These are phyloP conservation scores for Hydropsyche tenuis DNA, from an alignment of 1,140 invertebrate genomes.

Conservation along the genomic window DNA sequence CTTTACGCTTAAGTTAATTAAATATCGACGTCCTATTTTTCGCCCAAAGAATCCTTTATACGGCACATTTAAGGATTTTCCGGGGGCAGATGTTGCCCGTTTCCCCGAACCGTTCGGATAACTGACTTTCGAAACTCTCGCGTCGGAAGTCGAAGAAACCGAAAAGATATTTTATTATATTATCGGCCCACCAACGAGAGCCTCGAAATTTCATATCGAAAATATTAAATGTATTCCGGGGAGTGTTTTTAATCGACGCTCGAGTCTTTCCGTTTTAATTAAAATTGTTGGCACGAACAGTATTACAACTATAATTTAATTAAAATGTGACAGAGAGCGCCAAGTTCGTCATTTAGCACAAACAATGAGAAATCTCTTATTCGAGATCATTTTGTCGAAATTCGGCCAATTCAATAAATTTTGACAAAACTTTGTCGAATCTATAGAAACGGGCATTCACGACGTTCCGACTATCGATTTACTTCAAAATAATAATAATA, in stretches of 20 bases:
- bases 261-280: conserved; percentile 11
- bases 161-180: conserved; percentile 26
- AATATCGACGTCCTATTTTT: conserved; percentile 24
- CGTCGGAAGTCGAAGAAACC: conserved; percentile 6
- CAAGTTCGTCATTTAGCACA: not conserved
- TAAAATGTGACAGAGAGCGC: conserved; percentile 1
- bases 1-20: conserved; percentile 17
- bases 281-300: conserved; percentile 6
- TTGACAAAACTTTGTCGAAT: no score
- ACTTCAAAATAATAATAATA: no score
- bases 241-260: not conserved
- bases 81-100: conserved; percentile 11
- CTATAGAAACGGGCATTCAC: no score
- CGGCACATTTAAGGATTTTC: conserved; percentile 23
- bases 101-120: not conserved
- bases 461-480: no score
- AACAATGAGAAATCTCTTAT: no score
- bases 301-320: conserved; percentile 5
- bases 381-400: no score
- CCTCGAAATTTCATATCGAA: conserved; percentile 17
- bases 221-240: conserved; percentile 19
- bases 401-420: no score
- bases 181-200: not conserved
- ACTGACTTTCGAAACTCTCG: conserved; percentile 23
- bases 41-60: conserved; percentile 15